These are phyloP conservation scores for Ceriagrion tenellum DNA, from an alignment of 2,888 invertebrate genomes.

Conservation along the genomic window DNA sequence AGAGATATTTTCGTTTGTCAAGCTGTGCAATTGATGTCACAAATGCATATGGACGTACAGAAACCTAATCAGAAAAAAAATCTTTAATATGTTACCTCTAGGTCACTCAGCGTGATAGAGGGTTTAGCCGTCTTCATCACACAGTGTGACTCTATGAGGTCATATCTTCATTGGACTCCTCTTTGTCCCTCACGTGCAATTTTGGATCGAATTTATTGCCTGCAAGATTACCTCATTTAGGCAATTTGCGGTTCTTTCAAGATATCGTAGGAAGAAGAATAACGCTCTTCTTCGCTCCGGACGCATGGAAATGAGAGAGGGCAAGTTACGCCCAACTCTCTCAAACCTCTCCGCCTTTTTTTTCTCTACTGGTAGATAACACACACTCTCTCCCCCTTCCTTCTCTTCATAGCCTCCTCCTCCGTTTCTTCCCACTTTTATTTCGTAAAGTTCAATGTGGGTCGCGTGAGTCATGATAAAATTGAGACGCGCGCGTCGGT, in stretches of 20 bases:
- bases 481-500: slow-evolving; percentile 39
- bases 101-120: too few relatives aligned
- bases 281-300: not conserved
- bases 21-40: too few relatives aligned
- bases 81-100: too few relatives aligned
- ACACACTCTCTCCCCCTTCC: not conserved
- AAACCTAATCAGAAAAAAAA: too few relatives aligned
- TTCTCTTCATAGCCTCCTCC: not conserved
- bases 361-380: not conserved
- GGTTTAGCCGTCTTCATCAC: too few relatives aligned
- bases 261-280: not conserved
- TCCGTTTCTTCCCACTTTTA: not conserved
- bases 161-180: too few relatives aligned
- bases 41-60: too few relatives aligned
- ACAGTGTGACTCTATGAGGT: too few relatives aligned
- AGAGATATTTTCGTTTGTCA: too few relatives aligned
- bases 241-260: not conserved
- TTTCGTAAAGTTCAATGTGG: slow-evolving; percentile 33
- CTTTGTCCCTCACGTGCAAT: not conserved
- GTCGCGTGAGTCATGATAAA: slow-evolving; percentile 63
- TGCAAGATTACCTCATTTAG: too few relatives aligned
- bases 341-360: not conserved
- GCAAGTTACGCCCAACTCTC: not conserved
- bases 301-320: not conserved
- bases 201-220: not conserved